Percentiles rank a stretch among this genome's conserved stretches.
phyloP scores from a whole-genome alignment of 2,797 vertebrate genomes.

The Anniella stebbinsi region DNA sequence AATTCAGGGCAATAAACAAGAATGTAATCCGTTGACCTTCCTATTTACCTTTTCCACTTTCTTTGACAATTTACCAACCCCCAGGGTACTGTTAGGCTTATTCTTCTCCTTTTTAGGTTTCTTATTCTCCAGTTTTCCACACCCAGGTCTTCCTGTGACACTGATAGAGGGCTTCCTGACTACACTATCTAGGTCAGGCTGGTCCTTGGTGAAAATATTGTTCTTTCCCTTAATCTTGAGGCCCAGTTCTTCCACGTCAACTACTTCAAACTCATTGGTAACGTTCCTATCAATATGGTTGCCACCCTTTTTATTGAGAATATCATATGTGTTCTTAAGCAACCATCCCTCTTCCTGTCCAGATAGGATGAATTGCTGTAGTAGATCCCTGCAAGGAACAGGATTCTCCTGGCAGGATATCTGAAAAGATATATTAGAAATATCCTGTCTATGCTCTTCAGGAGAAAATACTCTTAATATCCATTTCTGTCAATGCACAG shows the following conservation, averaged over 20 bases:
- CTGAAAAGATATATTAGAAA: neutral
- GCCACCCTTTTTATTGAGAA: neutral
- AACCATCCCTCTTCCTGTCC: neutral
- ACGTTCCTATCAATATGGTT: neutral
- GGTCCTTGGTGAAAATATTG: neutral
- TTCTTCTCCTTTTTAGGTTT: too few species aligned
- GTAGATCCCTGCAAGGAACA: neutral
- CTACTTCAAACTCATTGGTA: neutral
- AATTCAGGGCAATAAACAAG: too few species aligned
- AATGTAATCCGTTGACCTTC: too few species aligned
- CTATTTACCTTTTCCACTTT: too few species aligned
- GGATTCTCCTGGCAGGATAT: neutral
- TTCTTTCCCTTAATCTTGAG: neutral
- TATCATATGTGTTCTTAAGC: neutral
- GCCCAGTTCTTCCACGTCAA: neutral
- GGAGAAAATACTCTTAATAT: too few species aligned
- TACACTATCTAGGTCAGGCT: neutral
- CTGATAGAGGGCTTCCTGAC: too few species aligned
- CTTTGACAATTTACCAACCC: too few species aligned
- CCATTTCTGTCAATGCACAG: neutral
- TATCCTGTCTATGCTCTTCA: too few species aligned
- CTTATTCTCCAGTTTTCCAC: too few species aligned
- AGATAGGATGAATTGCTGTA: neutral
- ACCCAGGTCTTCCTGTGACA: too few species aligned
- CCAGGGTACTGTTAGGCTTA: too few species aligned